Conservation (phyloP, 2,888 invertebrate genomes). For the Gasteruption jaculator region DNA sequence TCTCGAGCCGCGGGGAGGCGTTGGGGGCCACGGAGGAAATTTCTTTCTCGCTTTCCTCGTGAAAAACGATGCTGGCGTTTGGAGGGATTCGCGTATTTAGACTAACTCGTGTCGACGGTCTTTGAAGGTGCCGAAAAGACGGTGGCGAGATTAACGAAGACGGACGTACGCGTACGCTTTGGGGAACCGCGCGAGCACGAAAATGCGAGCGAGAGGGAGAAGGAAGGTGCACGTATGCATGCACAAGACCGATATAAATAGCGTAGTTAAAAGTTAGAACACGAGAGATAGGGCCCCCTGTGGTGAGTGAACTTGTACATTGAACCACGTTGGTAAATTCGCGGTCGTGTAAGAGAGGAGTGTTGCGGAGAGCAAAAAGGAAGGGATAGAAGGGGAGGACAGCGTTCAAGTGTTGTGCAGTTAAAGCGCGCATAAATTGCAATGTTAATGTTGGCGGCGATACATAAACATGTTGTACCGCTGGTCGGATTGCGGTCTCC, state of each 20-base stretch:
- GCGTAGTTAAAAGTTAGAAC: constrained; percentile 8
- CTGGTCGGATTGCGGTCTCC: constrained; percentile 41
- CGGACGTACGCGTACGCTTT: no score
- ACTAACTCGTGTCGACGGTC: no score
- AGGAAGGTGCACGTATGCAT: constrained; percentile 7
- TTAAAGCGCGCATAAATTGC: constrained; percentile 47
- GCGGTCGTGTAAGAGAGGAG: constrained; percentile 34
- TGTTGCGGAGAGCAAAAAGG: constrained; percentile 6
- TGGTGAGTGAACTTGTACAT: constrained; percentile 40
- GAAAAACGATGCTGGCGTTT: no score
- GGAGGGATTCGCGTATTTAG: no score
- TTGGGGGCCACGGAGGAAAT: no score
- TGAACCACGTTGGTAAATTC: constrained; percentile 38
- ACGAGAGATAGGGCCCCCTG: constrained; percentile 30
- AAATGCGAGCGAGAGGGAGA: constrained; percentile 9
- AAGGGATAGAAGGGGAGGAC: constrained; percentile 6
- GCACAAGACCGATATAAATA: neutral
- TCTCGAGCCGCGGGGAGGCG: no score
- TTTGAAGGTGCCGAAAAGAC: no score
- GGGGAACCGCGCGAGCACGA: constrained; percentile 5
- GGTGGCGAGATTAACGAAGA: no score
- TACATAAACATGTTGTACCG: constrained; percentile 49
- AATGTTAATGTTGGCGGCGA: constrained; percentile 46
- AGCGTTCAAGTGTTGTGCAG: constrained; percentile 26
- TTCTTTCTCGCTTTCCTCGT: no score